Base-by-base conservation (phyloP, 2,113 vertebrate species). In the Coregonus clupeaformis region DNA sequence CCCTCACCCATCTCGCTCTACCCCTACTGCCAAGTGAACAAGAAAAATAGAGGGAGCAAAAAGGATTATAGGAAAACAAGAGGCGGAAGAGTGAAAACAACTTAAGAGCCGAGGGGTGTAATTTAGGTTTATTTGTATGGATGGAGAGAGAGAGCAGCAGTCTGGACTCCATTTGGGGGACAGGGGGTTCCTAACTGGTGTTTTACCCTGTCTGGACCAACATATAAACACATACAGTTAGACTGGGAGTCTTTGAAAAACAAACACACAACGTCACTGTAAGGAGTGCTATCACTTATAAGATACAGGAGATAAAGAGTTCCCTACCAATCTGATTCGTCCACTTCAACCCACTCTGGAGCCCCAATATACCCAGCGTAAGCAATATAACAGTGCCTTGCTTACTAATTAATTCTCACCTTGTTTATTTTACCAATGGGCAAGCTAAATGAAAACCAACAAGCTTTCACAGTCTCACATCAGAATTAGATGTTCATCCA, bases 121-220 rank as follows among this genome's bases (percentile, higher is more conserved):
- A 66, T 66, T 66, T 30, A 18, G 64, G 64, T 27, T 20, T 66
- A 66, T 66, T 6, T 9, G 64, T 66, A 16, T 66, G 64, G 64
- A 32, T 16, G 13, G 12, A 29, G 29, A 66, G 14, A n/a, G n/a
- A 60, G 57, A 24, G 57, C 29, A 14, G 27, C 14, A 18, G 27
- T 66, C 64, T 32, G 64, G 29, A 66, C 25, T 66, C 64, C 29
- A 66, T 66, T 27, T 66, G 29, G 16, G 64, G 29, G 64, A 30
- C 24, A 29, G 29, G 29, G 25, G 29, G 25, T 2, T 30, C 25
- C 64, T 66, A 66, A 66, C 64, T 20, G 27, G 27, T 66, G 9
- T 68, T 78, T 74, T 60, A 72, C 42, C 73, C 49, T 75, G 76
- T 69, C 77, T 60, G 57, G 57, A 22, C 18, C 16, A 60, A 60